Base-by-base conservation (phyloP, 2,113 vertebrate species). In the Emydura subglobosa region DNA sequence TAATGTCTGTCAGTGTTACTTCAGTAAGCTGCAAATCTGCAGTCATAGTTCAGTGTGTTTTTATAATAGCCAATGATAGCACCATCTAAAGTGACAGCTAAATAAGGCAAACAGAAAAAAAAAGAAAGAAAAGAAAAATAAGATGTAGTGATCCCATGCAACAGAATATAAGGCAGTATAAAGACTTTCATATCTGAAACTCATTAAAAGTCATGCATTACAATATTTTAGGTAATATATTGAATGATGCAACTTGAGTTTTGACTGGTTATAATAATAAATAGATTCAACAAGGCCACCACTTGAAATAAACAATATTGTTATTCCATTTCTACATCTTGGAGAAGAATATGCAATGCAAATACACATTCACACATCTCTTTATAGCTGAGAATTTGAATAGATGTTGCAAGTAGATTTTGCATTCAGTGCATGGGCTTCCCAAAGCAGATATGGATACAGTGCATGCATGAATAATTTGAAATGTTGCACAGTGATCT, bases 331-430 rank as follows among this genome's bases (percentile, higher is more conserved):
- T 53, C 47, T 57, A 85, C 80, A 34, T 44, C 31, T 51, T 31
- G 49, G 54, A 21, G 92, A 90, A 91, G 42, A 25, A 51, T 31
- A 2, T 2, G 29, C 29, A 88, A 72, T 29, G 42, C n/a, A 82
- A 78, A 91, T 17, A 34, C 22, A 83, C 49, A 5, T 78, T 87
- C 85, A 21, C 51, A 85, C 59, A 93, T 90, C 57, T 89, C 87
- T 93, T 97, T 93, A 50, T 85, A 93, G 81, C 0, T 0, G 25
- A 74, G 10, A 27, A 49, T 92, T 90, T 94, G 82, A 79, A 54
- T 89, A 76, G 92, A 74, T 91, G 53, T 51, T 65, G 84, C 82
- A 82, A 81, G 92, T 88, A 91, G 50, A 86, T 87, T 88, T 91
- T 79, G 82, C 57, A 74, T 54, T 90, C 82, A 13, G 3, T 65